Percentiles rank a stretch among this genome's conserved stretches.
phyloP scores from a whole-genome alignment of 2,797 vertebrate genomes.

The Myotis vivesi region DNA sequence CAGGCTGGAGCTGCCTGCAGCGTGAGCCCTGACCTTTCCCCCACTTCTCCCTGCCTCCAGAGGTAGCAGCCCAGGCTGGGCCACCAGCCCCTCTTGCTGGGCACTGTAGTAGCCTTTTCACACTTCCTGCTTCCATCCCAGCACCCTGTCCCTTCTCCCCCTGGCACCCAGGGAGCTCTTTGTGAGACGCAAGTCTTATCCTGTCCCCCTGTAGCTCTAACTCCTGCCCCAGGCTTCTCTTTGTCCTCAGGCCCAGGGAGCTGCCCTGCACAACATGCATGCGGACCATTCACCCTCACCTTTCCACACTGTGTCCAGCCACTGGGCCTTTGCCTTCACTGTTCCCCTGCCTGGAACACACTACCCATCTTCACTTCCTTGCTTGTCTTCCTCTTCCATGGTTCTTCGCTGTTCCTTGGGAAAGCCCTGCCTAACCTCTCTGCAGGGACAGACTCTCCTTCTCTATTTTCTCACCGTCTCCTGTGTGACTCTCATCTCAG shows the following conservation, averaged over 20 bases:
- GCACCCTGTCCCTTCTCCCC: not conserved
- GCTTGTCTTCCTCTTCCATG: not conserved
- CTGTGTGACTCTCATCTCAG: not conserved
- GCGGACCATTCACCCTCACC: no score
- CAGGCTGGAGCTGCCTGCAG: not conserved
- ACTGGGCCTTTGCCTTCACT: not conserved
- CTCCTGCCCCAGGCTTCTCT: not conserved
- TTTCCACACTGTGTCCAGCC: not conserved
- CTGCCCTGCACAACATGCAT: rapidly evolving
- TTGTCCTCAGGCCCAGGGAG: not conserved
- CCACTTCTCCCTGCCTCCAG: not conserved
- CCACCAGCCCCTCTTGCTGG: not conserved
- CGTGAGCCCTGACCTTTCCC: not conserved
- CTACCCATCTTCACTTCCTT: not conserved
- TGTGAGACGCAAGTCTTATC: not conserved
- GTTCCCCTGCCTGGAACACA: not conserved
- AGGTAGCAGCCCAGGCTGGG: not conserved
- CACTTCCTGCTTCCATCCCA: not conserved
- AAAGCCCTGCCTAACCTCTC: not conserved
- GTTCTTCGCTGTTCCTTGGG: not conserved
- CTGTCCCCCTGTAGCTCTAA: not conserved
- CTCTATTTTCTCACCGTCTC: not conserved
- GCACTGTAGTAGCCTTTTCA: not conserved
- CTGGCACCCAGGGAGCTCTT: not conserved
- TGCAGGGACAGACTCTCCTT: not conserved